These are phyloP conservation scores for Cheilosia pagana DNA, from an alignment of 2,888 invertebrate species.

Conservation along the genomic window DNA sequence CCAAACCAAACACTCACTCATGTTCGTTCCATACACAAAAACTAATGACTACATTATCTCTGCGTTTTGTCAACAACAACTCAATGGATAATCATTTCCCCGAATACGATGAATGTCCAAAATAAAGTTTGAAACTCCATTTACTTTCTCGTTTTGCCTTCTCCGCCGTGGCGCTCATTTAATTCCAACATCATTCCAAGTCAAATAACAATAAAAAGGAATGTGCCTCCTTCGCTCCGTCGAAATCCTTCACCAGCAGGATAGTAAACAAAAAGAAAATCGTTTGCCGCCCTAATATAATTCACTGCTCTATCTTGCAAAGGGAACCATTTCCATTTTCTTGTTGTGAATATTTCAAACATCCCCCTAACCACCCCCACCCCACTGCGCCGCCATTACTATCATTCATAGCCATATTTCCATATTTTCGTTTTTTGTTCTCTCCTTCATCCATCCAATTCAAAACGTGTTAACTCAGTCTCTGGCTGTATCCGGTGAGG, in stretches of 20 bases:
- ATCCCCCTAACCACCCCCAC: neutral
- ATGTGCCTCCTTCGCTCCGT: slow-evolving; percentile 11
- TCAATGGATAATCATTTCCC: slow-evolving; percentile 27
- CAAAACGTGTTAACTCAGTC: slow-evolving; percentile 74
- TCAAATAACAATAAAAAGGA: slow-evolving; percentile 64
- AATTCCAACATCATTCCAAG: slow-evolving; percentile 58
- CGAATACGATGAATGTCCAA: slow-evolving; percentile 49
- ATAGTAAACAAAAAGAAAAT: slow-evolving; percentile 53
- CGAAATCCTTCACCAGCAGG: neutral
- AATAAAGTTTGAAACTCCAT: slow-evolving; percentile 41
- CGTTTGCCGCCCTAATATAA: slow-evolving; percentile 37
- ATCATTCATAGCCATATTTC: slow-evolving; percentile 59
- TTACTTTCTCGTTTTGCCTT: slow-evolving; percentile 19
- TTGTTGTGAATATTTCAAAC: slow-evolving; percentile 26
- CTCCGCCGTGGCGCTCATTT: slow-evolving; percentile 37
- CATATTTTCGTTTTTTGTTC: slow-evolving; percentile 49
- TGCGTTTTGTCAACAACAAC: slow-evolving; percentile 25
- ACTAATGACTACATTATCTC: slow-evolving; percentile 20
- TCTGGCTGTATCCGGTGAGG: slow-evolving; percentile 50
- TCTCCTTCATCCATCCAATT: slow-evolving; percentile 61
- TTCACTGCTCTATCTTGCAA: slow-evolving; percentile 42
- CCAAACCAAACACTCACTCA: neutral
- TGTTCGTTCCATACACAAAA: neutral
- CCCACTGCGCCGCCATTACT: slow-evolving; percentile 9
- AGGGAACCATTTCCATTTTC: slow-evolving; percentile 49